Base-by-base conservation (phyloP, 2,888 invertebrate genomes). In the Branchinecta sandiegonensis region DNA sequence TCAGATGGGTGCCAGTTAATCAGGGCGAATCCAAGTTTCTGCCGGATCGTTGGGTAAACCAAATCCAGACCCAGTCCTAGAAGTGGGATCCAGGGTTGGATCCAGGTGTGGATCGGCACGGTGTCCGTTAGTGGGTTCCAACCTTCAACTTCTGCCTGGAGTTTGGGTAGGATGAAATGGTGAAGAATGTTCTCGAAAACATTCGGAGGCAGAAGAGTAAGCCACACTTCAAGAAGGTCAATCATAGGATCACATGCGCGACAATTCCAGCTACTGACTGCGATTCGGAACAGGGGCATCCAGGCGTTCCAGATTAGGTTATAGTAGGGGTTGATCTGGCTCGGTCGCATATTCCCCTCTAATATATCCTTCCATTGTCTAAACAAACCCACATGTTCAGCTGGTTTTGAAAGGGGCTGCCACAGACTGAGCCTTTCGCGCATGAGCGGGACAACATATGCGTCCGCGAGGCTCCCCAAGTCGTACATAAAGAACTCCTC, bases 41-140 rank as follows among this genome's bases (percentile, higher is more conserved):
- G 88, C 65, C 96, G 84, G 73, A 99, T 93, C 65, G 89, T 85
- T 1, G 93, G 91, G 80, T 93, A 95, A 48, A 94, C 85, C 4
- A 80, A 77, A 69, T 81, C 80, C 67, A 81, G 73, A 17, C 77
- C 76, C 47, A 77, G 74, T 46, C 75, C 76, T 76, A 95, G 84
- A 9, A 91, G 79, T 0, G 88, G 87, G 70, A 94, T 84, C 99
- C 99, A 99, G 0, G 97, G 97, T 77, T 95, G 87, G 71, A 96
- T 86, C 99, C 99, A 99, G 7, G 88, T 85, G 78, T 99, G 96
- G 72, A 99, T 89, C 13, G 97, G 97, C 72, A 94, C 85, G 0
- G 90, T 90, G 77, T 99, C 97, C 0, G 89, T 89, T 2, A 94
- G 82, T 1, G 99, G 99, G 81, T 99, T 92, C 99, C 99, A 97